A percentile compares a stretch with the other conserved stretches of the same genome.
Conservation (phyloP, 2,797 vertebrate species). For the Paratrypauchen microcephalus region DNA sequence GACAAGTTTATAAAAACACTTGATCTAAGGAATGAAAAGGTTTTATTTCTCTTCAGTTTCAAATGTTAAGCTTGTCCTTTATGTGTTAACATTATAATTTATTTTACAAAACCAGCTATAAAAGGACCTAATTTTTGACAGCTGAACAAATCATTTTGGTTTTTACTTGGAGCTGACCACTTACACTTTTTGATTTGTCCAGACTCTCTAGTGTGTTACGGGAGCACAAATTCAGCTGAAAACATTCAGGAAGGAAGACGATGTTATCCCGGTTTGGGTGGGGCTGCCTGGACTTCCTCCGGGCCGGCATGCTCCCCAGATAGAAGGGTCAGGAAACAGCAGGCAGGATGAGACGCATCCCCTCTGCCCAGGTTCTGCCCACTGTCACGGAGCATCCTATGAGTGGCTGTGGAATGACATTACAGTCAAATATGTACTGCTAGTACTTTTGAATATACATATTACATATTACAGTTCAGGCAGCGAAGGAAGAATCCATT, state of each 20-base stretch:
- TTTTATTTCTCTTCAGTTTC: background rate
- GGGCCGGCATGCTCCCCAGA: constrained; percentile 65
- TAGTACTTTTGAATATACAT: too few species aligned
- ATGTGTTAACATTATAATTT: background rate
- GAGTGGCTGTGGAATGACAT: too few species aligned
- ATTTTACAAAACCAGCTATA: background rate
- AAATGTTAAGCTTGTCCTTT: background rate
- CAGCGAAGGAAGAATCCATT: background rate
- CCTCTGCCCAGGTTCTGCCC: constrained; percentile 34
- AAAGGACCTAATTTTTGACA: constrained; percentile 4
- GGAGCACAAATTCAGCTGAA: constrained; percentile 56
- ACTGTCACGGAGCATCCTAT: constrained; percentile 9
- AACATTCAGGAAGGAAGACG: constrained; percentile 76
- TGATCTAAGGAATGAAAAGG: background rate
- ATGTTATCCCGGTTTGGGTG: constrained; percentile 73
- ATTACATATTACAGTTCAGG: too few species aligned
- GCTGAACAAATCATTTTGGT: background rate
- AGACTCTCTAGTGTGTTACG: constrained; percentile 58
- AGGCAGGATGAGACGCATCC: constrained; percentile 76
- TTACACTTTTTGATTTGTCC: constrained; percentile 20
- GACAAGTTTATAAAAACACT: too few species aligned
- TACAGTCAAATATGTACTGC: too few species aligned
- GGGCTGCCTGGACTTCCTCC: constrained; percentile 74
- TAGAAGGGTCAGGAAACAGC: constrained; percentile 74
- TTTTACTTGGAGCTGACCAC: background rate